Evolutionary conservation across 2,888 invertebrate species (phyloP).

Genomic region (Idaea dimidiata): DNA sequence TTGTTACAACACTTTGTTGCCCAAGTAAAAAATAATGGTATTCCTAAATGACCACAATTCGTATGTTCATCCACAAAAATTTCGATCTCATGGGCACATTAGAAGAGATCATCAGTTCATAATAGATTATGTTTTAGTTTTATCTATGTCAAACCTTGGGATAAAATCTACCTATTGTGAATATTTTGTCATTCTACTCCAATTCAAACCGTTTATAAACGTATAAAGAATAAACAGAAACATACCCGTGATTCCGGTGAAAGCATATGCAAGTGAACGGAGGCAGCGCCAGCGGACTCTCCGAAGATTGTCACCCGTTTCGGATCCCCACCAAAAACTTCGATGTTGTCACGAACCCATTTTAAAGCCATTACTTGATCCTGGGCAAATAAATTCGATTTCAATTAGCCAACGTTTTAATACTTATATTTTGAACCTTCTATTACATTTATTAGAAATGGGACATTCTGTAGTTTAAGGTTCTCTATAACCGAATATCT

Average conservation of each 20-base stretch:
- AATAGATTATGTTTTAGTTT: too few species aligned
- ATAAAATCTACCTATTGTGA: too few species aligned
- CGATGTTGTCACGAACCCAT: slow-evolving; percentile 83
- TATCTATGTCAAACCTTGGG: too few species aligned
- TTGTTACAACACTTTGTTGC: background rate
- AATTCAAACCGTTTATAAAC: background rate
- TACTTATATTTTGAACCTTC: background rate
- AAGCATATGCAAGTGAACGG: slow-evolving; percentile 81
- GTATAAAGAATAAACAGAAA: background rate
- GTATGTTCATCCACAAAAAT: background rate
- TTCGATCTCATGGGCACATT: too few species aligned
- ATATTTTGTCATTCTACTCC: too few species aligned
- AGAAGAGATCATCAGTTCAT: too few species aligned
- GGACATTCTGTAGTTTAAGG: slow-evolving; percentile 1
- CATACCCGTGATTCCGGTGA: slow-evolving; percentile 74
- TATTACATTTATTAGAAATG: too few species aligned
- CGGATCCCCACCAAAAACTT: slow-evolving; percentile 81
- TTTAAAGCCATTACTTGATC: slow-evolving; percentile 82
- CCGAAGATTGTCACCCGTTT: slow-evolving; percentile 81
- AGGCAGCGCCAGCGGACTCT: slow-evolving; percentile 82
- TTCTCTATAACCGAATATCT: too few species aligned
- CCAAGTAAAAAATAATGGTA: background rate
- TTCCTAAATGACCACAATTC: background rate
- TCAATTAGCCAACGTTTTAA: slow-evolving; percentile 9
- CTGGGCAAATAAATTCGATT: slow-evolving; percentile 39